These are phyloP conservation scores for Astyanax mexicanus DNA, from an alignment of 2,797 vertebrate species.

Conservation along the genomic window DNA sequence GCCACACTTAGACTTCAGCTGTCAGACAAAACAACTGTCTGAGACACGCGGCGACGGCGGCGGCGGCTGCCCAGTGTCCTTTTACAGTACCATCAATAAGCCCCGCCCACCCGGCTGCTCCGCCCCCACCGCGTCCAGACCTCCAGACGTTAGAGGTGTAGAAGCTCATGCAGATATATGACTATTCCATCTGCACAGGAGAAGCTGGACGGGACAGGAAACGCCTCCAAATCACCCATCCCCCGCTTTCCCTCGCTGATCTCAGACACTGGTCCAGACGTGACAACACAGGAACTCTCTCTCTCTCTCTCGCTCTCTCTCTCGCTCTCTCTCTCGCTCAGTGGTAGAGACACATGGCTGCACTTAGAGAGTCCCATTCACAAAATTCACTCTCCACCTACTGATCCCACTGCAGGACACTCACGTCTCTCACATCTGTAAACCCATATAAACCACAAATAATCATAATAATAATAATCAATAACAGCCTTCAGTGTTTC, in stretches of 20 bases:
- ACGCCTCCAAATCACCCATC: constrained; percentile 27
- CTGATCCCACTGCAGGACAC: neutral
- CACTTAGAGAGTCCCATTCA: constrained; percentile 3
- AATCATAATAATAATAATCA: neutral
- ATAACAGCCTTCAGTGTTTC: neutral
- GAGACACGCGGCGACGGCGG: neutral
- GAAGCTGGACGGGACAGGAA: constrained; percentile 34
- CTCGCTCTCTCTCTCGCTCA: neutral
- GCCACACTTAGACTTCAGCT: neutral
- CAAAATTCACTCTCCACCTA: neutral
- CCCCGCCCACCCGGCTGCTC: too few relatives aligned
- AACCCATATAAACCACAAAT: neutral
- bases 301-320: neutral
- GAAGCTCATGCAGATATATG: constrained; percentile 2
- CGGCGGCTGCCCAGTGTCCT: neutral
- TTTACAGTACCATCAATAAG: neutral
- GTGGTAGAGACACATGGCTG: neutral
- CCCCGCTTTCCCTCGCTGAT: constrained; percentile 42
- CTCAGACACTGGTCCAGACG: constrained; percentile 37
- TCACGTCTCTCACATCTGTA: neutral
- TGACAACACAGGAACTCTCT: constrained; percentile 34
- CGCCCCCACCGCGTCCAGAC: too few relatives aligned
- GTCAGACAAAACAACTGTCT: neutral
- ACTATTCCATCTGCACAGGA: constrained; percentile 26
- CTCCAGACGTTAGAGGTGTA: neutral